Base-by-base conservation (phyloP, 2,113 vertebrate species). In the Gadus macrocephalus region DNA sequence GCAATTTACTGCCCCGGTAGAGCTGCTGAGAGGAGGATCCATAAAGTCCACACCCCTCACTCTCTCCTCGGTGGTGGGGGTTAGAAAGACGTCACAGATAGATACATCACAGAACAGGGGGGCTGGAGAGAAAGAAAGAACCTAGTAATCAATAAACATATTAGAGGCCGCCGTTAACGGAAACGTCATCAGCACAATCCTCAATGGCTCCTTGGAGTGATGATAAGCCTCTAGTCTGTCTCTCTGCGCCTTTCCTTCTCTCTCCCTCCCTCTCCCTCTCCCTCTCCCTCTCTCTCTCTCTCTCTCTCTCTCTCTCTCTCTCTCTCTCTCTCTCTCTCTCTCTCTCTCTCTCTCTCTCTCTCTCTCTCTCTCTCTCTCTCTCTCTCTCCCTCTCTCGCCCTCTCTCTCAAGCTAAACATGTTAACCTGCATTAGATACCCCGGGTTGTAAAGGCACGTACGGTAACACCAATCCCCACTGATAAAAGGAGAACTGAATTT, bases 111-210 rank as follows among this genome's bases (percentile, higher is more conserved):
- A 12, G 11, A 49, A 49, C 8, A 49, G 42, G 42, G 42, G 42
- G 1, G 2, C 9, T 9, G 72, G 85, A 83, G 83, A 88, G n/a
- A 91, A 90, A 89, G 83, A 89, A 86, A 84, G 82, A 76, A 35
- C 81, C 82, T 77, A 78, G 78, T 79, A 87, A 86, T 91, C 90
- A 81, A 91, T 91, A 90, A 90, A 89, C 84, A 84, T 85, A 88
- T 88, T 87, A 86, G 85, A 86, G 79, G 74, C 79, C 64, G 83
- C 82, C 85, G 83, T 82, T 83, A 78, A 86, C 85, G 77, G 81
- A 88, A 89, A 87, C 86, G 86, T 88, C 83, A 86, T 88, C 83
- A 85, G 80, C 81, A 82, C 69, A 86, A 85, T 76, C 78, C 78
- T 74, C 69, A 63, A 49, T 49, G 8, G 8, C 12, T 49, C 42